Percentiles rank a stretch among this genome's conserved stretches.
Conservation (phyloP, 2,797 vertebrate species). For the Pseudopleuronectes americanus region DNA sequence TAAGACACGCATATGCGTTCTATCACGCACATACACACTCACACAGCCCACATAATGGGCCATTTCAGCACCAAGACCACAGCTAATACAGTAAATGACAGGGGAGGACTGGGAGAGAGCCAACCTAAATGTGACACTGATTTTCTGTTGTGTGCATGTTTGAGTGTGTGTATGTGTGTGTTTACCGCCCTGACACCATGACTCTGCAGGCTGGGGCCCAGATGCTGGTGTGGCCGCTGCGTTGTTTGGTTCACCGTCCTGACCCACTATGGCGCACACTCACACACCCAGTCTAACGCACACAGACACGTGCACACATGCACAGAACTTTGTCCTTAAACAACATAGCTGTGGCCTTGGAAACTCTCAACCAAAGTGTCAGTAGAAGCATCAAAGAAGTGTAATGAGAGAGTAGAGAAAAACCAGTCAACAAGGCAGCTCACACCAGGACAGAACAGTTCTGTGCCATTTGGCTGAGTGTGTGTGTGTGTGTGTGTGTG, state of each 20-base stretch:
- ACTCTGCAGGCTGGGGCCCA: constrained; percentile 65
- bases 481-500: not conserved
- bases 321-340: constrained; percentile 62
- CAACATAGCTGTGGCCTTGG: constrained; percentile 72
- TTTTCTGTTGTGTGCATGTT: constrained; percentile 61
- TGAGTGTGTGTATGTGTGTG: constrained; percentile 46
- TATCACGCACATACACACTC: constrained; percentile 54
- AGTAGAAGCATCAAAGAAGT: constrained; percentile 74
- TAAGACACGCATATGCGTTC: constrained; percentile 41
- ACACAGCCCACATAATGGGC: constrained; percentile 77
- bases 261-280: constrained; percentile 34
- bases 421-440: constrained; percentile 76
- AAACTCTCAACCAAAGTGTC: constrained; percentile 76
- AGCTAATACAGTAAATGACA: constrained; percentile 86
- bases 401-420: constrained; percentile 74
- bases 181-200: constrained; percentile 62
- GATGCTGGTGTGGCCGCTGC: constrained; percentile 66
- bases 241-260: constrained; percentile 57
- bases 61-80: constrained; percentile 85
- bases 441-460: constrained; percentile 64
- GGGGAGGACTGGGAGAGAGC: constrained; percentile 66
- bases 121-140: constrained; percentile 76
- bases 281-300: constrained; percentile 16
- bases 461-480: not conserved
- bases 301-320: constrained; percentile 18